Percentiles rank a stretch among this genome's conserved stretches.
Conservation (phyloP, 1,140 invertebrate genomes). For the Drosophila tsacasi region DNA sequence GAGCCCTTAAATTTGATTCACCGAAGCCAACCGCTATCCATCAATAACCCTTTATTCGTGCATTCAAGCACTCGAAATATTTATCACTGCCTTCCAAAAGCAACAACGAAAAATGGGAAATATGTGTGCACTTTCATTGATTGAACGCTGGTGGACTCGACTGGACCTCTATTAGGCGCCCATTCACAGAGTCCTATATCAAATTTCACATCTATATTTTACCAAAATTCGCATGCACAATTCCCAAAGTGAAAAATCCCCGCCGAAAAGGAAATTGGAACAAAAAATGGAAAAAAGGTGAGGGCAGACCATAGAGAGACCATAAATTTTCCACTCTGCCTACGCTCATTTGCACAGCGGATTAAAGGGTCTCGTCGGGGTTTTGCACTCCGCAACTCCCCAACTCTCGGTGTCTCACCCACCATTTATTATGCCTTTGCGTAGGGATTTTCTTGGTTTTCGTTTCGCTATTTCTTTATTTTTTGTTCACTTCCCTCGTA, state of each 20-base stretch:
- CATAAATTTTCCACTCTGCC: conserved; percentile 71
- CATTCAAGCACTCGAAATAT: conserved; percentile 34
- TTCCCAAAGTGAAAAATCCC: conserved; percentile 53
- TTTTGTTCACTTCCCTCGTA: conserved; percentile 29
- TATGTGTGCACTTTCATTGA: conserved; percentile 55
- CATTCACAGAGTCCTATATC: conserved; percentile 49
- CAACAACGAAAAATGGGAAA: conserved; percentile 10
- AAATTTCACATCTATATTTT: conserved; percentile 74
- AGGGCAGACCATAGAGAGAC: conserved; percentile 45
- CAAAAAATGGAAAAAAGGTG: conserved; percentile 31
- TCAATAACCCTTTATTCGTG: conserved; percentile 37
- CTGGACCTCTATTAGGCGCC: conserved; percentile 51
- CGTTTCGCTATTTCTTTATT: conserved; percentile 39
- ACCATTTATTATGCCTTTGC: conserved; percentile 76
- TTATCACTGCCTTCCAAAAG: conserved; percentile 35
- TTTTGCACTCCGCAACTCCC: conserved; percentile 48
- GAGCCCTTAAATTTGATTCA: conserved; percentile 14
- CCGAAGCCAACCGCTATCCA: conserved; percentile 8
- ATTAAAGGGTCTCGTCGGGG: conserved; percentile 81
- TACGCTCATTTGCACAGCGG: conserved; percentile 74
- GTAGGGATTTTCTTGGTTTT: conserved; percentile 69
- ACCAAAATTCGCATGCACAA: conserved; percentile 42
- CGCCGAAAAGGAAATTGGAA: conserved; percentile 25
- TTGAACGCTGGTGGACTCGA: conserved; percentile 47
- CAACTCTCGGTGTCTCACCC: conserved; percentile 38